phyloP scores from a whole-genome alignment of 2,113 vertebrate genomes.

The Mustelus asterias region DNA sequence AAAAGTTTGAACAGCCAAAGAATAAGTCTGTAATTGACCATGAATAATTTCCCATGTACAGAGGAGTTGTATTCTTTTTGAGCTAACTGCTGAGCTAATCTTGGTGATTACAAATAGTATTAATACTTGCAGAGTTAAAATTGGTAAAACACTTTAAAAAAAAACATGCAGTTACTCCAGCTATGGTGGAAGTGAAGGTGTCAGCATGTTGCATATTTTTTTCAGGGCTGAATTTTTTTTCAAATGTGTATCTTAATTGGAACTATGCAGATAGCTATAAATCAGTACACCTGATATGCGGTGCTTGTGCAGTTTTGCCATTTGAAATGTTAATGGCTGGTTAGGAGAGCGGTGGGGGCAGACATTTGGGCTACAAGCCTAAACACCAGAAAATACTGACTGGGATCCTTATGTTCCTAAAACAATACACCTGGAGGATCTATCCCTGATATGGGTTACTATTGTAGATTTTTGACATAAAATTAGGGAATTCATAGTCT shows the following conservation, averaged over 20 bases:
- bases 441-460: neutral
- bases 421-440: neutral
- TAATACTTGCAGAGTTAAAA: neutral
- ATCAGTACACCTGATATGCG: neutral
- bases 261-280: neutral
- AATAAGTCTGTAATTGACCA: neutral
- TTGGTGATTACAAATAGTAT: neutral
- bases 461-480: neutral
- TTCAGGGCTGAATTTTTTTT: neutral
- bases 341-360: neutral
- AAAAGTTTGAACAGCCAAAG: neutral
- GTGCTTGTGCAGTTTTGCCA: neutral
- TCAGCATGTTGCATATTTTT: neutral
- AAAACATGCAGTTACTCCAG: neutral
- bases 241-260: neutral
- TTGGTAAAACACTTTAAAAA: neutral
- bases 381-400: neutral
- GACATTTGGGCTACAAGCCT: neutral
- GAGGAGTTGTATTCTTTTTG: neutral
- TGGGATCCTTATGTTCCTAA: no score
- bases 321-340: neutral
- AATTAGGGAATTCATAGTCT: conserved; percentile 1
- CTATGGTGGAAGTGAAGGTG: neutral
- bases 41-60: neutral
- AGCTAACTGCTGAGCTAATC: neutral